phyloP scores from a whole-genome alignment of 2,888 invertebrate species.

The Scaptodrosophila latifasciaeformis region DNA sequence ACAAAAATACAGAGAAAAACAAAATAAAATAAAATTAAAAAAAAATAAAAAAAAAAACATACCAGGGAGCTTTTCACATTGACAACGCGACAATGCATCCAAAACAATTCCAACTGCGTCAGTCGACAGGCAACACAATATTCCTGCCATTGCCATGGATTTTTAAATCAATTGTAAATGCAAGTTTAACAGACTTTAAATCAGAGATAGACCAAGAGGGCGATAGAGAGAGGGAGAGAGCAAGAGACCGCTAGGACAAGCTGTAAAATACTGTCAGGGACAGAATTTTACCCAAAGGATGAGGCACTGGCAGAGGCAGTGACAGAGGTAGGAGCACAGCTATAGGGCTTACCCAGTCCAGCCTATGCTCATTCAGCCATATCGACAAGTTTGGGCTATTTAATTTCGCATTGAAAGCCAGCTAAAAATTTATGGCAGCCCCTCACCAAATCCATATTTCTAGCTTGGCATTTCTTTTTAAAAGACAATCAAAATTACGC shows the following conservation, averaged over 20 bases:
- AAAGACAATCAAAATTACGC: conserved; percentile 57
- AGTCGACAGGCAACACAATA: conserved; percentile 32
- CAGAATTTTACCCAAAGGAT: too few species aligned
- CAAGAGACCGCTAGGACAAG: conserved; percentile 30
- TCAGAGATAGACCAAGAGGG: conserved; percentile 39
- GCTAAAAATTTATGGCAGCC: conserved; percentile 46
- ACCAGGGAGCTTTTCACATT: conserved; percentile 27
- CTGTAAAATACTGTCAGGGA: neutral
- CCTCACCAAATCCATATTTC: conserved; percentile 1
- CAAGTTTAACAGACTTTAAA: conserved; percentile 56
- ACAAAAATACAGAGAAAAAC: too few species aligned
- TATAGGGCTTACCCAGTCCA: too few species aligned
- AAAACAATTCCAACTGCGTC: neutral
- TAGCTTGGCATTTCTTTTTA: neutral
- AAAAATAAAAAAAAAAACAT: too few species aligned
- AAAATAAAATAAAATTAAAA: too few species aligned
- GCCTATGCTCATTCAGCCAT: too few species aligned
- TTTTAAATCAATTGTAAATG: conserved; percentile 63
- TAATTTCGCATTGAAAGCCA: conserved; percentile 59
- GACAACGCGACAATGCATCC: conserved; percentile 45
- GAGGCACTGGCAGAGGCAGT: neutral
- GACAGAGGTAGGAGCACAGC: too few species aligned
- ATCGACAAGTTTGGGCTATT: conserved; percentile 39
- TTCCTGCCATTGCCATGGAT: conserved; percentile 50
- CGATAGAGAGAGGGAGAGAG: too few species aligned